A percentile compares a stretch with the other conserved stretches of the same genome.
Evolutionary conservation across 1,140 invertebrate species (phyloP).

Genomic region (Drosophila subobscura): DNA sequence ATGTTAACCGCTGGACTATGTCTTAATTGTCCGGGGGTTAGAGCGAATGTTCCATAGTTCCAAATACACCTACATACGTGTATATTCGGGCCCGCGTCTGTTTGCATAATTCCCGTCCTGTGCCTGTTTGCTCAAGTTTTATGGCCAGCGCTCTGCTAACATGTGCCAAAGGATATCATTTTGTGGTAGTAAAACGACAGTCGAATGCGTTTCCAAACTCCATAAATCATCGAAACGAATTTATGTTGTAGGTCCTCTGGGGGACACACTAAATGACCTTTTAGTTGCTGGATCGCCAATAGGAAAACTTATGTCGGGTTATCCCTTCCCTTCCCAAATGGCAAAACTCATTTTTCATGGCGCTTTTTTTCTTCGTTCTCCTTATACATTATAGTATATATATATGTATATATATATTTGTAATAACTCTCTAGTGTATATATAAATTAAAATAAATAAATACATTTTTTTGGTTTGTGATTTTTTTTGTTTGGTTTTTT

Average conservation of each 20-base stretch:
- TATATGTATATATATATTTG: constrained; percentile 78
- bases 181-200: constrained; percentile 53
- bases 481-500: constrained; percentile 24
- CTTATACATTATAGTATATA: constrained; percentile 79
- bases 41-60: background rate
- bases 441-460: constrained; percentile 82
- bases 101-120: constrained; percentile 39
- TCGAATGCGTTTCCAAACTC: constrained; percentile 61
- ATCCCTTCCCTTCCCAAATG: no score
- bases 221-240: constrained; percentile 70
- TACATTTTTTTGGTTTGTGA: constrained; percentile 73
- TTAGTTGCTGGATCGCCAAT: background rate
- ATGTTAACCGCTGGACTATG: constrained; percentile 64
- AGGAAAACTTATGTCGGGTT: no score
- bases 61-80: constrained; percentile 12
- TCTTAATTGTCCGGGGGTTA: constrained; percentile 41
- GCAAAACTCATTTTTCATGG: no score
- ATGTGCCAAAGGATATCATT: constrained; percentile 56
- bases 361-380: constrained; percentile 46
- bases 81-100: constrained; percentile 5
- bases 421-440: constrained; percentile 82
- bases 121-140: constrained; percentile 49
- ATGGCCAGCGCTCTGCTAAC: constrained; percentile 44
- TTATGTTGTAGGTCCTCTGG: constrained; percentile 22
- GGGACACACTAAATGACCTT: background rate